Conservation (phyloP, 2,113 vertebrate species). For the Amphiprion percula region DNA sequence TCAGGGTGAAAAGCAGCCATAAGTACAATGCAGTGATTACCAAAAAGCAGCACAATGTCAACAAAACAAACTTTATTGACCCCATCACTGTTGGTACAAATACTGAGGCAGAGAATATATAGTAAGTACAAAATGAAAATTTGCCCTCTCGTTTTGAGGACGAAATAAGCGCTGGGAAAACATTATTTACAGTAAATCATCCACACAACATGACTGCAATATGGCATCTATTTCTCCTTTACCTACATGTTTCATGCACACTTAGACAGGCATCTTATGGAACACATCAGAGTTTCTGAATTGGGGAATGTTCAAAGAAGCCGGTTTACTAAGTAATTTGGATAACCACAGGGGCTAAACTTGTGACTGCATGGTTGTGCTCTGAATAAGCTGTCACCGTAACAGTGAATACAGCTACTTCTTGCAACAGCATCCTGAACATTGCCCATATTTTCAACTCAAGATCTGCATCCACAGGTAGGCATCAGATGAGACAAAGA, state of each 20-base stretch:
- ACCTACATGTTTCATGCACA: not conserved
- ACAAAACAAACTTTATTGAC: conserved; percentile 70
- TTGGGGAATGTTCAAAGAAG: not conserved
- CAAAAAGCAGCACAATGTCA: conserved; percentile 14
- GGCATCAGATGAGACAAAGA: conserved; percentile 8
- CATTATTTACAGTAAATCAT: conserved; percentile 65
- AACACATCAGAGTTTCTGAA: conserved; percentile 1
- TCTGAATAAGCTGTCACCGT: not conserved
- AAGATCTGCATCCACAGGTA: conserved; percentile 3
- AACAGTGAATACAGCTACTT: not conserved
- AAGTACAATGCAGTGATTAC: not conserved
- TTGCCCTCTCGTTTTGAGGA: conserved; percentile 25
- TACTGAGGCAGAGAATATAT: conserved; percentile 49
- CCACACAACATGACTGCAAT: conserved; percentile 4
- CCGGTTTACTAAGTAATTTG: not conserved
- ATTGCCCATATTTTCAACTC: not conserved
- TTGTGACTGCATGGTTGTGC: not conserved
- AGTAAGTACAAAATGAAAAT: conserved; percentile 58
- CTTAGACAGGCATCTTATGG: conserved; percentile 11
- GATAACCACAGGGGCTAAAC: not conserved
- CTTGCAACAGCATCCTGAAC: conserved; percentile 3
- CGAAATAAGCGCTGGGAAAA: conserved; percentile 42
- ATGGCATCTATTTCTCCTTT: not conserved
- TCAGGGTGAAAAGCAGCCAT: conserved; percentile 18
- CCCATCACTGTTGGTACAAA: conserved; percentile 42